phyloP scores from a whole-genome alignment of 2,797 vertebrate genomes.

The Oceanodroma leucorhoa region DNA sequence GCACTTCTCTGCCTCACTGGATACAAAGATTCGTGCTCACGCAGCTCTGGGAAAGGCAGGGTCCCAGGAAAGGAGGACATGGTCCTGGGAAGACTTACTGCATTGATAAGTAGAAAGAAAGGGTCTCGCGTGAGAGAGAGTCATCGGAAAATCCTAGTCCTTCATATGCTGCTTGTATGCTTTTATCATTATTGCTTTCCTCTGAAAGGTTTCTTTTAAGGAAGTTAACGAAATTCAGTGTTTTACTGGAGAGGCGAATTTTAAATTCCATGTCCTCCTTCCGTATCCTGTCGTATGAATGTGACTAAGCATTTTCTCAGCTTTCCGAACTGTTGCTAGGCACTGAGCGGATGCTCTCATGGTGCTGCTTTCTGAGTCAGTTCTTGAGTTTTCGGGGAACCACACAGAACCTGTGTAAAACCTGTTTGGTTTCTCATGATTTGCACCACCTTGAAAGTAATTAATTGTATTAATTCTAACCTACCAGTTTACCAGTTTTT shows the following conservation, averaged over 20 bases:
- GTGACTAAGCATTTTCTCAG: slow-evolving; percentile 23
- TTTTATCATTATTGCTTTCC: not conserved
- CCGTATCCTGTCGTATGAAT: not conserved
- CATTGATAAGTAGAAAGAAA: not conserved
- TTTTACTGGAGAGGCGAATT: not conserved
- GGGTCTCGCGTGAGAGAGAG: not conserved
- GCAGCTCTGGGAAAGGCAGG: not conserved
- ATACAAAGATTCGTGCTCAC: not conserved
- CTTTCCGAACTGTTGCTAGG: slow-evolving; percentile 28
- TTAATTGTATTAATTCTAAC: not conserved
- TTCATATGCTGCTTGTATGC: not conserved
- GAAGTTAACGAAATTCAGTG: not conserved
- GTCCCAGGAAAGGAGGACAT: not conserved
- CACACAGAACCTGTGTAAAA: not conserved
- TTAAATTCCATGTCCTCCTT: not conserved
- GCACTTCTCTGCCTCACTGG: not conserved
- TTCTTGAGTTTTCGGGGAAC: not conserved
- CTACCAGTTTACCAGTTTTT: not conserved
- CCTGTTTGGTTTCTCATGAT: not conserved
- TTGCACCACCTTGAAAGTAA: not conserved
- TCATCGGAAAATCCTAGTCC: not conserved
- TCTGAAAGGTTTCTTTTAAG: not conserved
- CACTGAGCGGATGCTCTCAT: not conserved
- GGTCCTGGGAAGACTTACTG: not conserved
- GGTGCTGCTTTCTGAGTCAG: not conserved